Percentiles rank a stretch among this genome's conserved stretches.
Conservation (phyloP, 2,797 vertebrate species). For the Leucoraja ocellata region DNA sequence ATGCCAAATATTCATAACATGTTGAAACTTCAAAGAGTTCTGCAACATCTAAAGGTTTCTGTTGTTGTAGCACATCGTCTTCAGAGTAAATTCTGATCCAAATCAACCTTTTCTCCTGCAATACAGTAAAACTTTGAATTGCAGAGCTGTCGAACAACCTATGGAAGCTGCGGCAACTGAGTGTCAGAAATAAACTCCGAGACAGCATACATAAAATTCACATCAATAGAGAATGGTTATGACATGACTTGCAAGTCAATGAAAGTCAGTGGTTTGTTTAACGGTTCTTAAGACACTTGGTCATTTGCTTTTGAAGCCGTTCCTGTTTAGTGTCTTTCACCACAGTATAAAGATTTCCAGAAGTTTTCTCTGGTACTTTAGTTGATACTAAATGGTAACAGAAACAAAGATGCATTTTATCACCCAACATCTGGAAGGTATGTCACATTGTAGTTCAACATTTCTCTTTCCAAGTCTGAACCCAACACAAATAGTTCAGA, state of each 20-base stretch:
- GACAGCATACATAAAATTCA: not conserved
- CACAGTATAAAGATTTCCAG: slow-evolving; percentile 24
- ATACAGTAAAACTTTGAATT: not conserved
- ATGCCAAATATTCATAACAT: slow-evolving; percentile 21
- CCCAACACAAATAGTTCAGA: not conserved
- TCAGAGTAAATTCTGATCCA: slow-evolving; percentile 28
- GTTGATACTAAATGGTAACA: not conserved
- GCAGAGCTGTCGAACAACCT: not conserved
- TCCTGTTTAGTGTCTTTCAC: slow-evolving; percentile 15
- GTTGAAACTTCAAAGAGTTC: slow-evolving; percentile 24
- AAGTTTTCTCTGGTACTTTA: slow-evolving; percentile 28
- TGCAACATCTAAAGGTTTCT: slow-evolving; percentile 16
- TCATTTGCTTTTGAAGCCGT: slow-evolving; percentile 27
- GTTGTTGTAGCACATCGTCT: slow-evolving; percentile 9
- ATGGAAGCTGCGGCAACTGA: not conserved
- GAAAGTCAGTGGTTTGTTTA: not conserved
- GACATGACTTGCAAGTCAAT: not conserved
- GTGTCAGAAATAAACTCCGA: not conserved
- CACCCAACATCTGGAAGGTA: slow-evolving; percentile 1
- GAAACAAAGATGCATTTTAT: slow-evolving; percentile 33
- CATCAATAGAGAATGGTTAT: not conserved
- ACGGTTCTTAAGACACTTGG: not conserved
- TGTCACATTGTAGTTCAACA: not conserved
- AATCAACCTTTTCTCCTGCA: not conserved
- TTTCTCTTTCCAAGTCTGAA: not conserved